Evolutionary conservation across 2,888 invertebrate genomes (phyloP).

Genomic region (Stenoptilia bipunctidactyla): DNA sequence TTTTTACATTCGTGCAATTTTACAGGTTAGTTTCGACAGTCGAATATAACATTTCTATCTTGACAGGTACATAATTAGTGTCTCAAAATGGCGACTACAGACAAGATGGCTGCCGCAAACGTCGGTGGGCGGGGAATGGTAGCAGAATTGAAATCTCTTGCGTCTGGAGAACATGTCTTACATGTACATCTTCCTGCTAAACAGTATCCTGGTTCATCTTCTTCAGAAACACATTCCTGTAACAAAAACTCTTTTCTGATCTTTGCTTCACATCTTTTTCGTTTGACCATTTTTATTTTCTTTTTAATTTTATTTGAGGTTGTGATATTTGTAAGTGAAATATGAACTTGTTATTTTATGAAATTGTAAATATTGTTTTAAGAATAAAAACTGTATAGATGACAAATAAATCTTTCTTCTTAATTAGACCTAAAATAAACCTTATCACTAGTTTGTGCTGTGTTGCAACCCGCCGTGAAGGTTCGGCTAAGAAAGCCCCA

Average conservation of each 20-base stretch:
- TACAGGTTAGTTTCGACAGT: too few relatives aligned
- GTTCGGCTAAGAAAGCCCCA: too few relatives aligned
- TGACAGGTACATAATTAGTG: conserved; percentile 19
- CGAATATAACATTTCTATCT: too few relatives aligned
- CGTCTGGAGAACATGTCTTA: conserved; percentile 53
- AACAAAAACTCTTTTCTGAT: conserved; percentile 55
- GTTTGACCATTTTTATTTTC: too few relatives aligned
- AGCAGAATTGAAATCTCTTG: conserved; percentile 45
- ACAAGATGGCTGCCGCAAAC: conserved; percentile 28
- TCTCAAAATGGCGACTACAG: conserved; percentile 34
- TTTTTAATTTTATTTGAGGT: conserved; percentile 1
- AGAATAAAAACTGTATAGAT: conserved; percentile 1
- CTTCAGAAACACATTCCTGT: conserved; percentile 62
- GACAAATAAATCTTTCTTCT: too few relatives aligned
- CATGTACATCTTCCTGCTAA: conserved; percentile 54
- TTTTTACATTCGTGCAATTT: too few relatives aligned
- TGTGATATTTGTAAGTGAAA: not conserved
- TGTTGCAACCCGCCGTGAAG: too few relatives aligned
- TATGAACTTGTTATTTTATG: too few relatives aligned
- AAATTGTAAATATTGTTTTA: not conserved
- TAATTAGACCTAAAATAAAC: too few relatives aligned
- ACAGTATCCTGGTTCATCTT: conserved; percentile 58
- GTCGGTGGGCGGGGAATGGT: conserved; percentile 28
- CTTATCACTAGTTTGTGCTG: too few relatives aligned
- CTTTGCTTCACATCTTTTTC: too few relatives aligned